Conservation (phyloP, 1,140 invertebrate genomes). For the Drosophila pectinifera region DNA sequence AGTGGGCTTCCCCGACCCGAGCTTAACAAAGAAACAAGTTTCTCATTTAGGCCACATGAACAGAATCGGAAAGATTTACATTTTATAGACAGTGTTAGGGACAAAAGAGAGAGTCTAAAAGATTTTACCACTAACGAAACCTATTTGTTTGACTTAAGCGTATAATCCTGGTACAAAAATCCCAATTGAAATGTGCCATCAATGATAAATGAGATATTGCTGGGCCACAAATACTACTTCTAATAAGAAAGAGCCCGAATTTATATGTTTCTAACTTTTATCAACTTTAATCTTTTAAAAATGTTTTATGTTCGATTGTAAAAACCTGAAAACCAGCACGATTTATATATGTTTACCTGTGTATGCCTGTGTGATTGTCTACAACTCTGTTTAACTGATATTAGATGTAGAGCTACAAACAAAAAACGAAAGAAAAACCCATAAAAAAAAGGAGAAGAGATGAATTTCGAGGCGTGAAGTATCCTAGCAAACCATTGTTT, state of each 20-base stretch:
- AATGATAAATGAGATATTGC: slow-evolving; percentile 8
- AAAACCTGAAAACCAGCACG: slow-evolving; percentile 18
- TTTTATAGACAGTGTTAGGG: slow-evolving; percentile 12
- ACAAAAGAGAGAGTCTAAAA: slow-evolving; percentile 56
- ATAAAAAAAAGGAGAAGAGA: slow-evolving; percentile 23
- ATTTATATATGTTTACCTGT: slow-evolving; percentile 63
- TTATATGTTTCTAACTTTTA: slow-evolving; percentile 55
- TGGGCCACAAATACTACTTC: slow-evolving; percentile 60
- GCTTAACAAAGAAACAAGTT: slow-evolving; percentile 11
- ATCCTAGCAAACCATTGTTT: slow-evolving; percentile 81
- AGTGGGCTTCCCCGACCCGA: slow-evolving; percentile 20
- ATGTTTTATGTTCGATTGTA: slow-evolving; percentile 67
- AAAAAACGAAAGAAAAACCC: slow-evolving; percentile 30
- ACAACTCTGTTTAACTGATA: slow-evolving; percentile 70
- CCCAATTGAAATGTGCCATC: slow-evolving; percentile 61
- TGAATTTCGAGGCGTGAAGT: slow-evolving; percentile 60
- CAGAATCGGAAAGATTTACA: slow-evolving; percentile 25
- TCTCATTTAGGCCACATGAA: slow-evolving; percentile 57
- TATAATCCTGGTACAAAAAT: slow-evolving; percentile 51
- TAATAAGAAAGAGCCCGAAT: slow-evolving; percentile 41
- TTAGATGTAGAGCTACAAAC: slow-evolving; percentile 59
- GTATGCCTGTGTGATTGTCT: slow-evolving; percentile 80
- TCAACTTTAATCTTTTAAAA: slow-evolving; percentile 35
- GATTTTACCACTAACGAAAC: slow-evolving; percentile 42
- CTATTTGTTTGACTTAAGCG: slow-evolving; percentile 33